Percentiles rank a stretch among this genome's conserved stretches.
These are phyloP conservation scores for Empidonax traillii DNA, from an alignment of 2,113 vertebrate species.

Conservation along the genomic window DNA sequence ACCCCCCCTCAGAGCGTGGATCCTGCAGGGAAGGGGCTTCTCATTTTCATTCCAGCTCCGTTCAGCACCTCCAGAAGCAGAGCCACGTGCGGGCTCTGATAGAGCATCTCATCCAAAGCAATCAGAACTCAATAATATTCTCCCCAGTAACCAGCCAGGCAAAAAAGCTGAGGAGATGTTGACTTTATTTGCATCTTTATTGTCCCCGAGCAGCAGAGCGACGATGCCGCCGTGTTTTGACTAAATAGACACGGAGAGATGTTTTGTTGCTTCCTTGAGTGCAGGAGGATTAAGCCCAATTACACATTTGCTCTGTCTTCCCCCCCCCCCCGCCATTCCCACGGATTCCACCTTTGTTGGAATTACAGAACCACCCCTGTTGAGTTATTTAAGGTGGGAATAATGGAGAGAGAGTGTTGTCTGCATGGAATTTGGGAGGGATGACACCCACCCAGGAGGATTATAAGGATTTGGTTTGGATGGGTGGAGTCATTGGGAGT, in stretches of 20 bases:
- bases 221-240: background rate
- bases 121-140: background rate
- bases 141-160: background rate
- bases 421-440: background rate
- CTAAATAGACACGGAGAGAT: background rate
- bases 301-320: background rate
- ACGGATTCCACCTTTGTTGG: background rate
- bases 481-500: background rate
- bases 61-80: background rate
- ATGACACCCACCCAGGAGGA: background rate
- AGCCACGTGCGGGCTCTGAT: background rate
- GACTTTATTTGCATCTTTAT: slow-evolving; percentile 40
- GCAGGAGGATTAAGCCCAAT: slow-evolving; percentile 35
- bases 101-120: background rate
- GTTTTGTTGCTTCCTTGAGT: slow-evolving; percentile 28
- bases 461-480: background rate
- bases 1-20: accelerated
- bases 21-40: background rate
- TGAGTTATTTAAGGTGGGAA: background rate
- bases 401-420: background rate
- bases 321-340: background rate
- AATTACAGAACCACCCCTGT: background rate
- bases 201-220: slow-evolving; percentile 27
- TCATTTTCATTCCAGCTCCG: background rate
- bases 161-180: background rate